A percentile compares a stretch with the other conserved stretches of the same genome.
Conservation (phyloP, 2,888 invertebrate species). For the Teleogryllus oceanicus region DNA sequence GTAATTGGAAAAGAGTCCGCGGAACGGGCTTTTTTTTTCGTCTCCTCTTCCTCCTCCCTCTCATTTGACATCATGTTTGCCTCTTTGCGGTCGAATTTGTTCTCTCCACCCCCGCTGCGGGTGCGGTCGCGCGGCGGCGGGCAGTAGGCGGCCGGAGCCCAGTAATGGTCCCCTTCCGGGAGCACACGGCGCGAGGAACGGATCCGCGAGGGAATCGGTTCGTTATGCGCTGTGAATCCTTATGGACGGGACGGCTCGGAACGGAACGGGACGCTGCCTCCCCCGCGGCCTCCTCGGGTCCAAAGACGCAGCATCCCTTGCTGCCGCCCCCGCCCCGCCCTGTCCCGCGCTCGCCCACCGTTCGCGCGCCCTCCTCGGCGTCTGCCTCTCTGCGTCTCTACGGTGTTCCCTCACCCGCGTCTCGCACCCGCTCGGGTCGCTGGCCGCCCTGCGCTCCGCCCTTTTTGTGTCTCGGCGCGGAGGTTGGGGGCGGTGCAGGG, state of each 20-base stretch:
- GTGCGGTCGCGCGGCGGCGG: not conserved
- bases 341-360: not conserved
- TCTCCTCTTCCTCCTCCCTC: too few species aligned
- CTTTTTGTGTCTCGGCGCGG: not conserved
- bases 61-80: too few species aligned
- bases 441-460: not conserved
- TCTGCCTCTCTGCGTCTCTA: not conserved
- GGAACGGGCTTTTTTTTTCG: too few species aligned
- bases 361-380: not conserved
- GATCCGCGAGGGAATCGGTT: not conserved
- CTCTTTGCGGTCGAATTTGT: too few species aligned
- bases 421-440: not conserved
- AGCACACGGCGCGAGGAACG: not conserved
- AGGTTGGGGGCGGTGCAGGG: not conserved
- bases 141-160: not conserved
- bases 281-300: too few species aligned
- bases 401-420: too few species aligned
- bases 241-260: not conserved
- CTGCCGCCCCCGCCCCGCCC: not conserved
- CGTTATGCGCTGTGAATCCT: slow-evolving; percentile 18
- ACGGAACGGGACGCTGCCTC: too few species aligned
- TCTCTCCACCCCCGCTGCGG: not conserved
- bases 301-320: not conserved
- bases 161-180: not conserved
- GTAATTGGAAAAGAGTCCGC: too few species aligned